Percentiles rank a stretch among this genome's conserved stretches.
Evolutionary conservation across 1,140 invertebrate genomes (phyloP).

Genomic region (Drosophila simulans): DNA sequence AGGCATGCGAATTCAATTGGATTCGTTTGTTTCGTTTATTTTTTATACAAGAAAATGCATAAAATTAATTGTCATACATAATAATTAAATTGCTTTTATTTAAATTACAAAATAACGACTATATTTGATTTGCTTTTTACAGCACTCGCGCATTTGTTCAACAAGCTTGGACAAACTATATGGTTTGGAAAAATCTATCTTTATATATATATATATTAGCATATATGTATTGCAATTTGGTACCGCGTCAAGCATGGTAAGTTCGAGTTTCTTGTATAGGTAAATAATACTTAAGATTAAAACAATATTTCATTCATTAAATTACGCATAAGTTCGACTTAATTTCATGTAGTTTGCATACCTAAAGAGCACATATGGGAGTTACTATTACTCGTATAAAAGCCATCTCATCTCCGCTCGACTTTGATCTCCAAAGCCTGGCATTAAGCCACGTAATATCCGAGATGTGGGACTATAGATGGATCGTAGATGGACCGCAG

Average conservation of each 20-base stretch:
- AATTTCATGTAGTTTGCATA: constrained; percentile 77
- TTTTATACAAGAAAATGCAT: constrained; percentile 72
- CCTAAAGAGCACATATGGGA: constrained; percentile 74
- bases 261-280: constrained; percentile 52
- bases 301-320: constrained; percentile 65
- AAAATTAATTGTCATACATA: constrained; percentile 62
- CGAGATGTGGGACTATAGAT: constrained; percentile 28
- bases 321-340: constrained; percentile 78
- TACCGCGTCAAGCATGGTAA: constrained; percentile 49
- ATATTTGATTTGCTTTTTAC: constrained; percentile 81
- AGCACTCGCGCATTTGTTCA: constrained; percentile 68
- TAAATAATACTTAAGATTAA: constrained; percentile 82
- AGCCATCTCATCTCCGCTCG: constrained; percentile 13
- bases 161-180: constrained; percentile 58
- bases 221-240: constrained; percentile 65
- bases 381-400: constrained; percentile 40
- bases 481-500: constrained; percentile 18
- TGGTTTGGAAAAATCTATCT: constrained; percentile 41
- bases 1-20: constrained; percentile 42
- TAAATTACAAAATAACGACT: constrained; percentile 82
- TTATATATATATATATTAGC: constrained; percentile 47
- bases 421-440: constrained; percentile 55
- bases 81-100: constrained; percentile 68
- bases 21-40: constrained; percentile 56
- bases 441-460: constrained; percentile 81